These are phyloP conservation scores for Gastracanthus pulcherrimus DNA, from an alignment of 2,888 invertebrate genomes.

Conservation along the genomic window DNA sequence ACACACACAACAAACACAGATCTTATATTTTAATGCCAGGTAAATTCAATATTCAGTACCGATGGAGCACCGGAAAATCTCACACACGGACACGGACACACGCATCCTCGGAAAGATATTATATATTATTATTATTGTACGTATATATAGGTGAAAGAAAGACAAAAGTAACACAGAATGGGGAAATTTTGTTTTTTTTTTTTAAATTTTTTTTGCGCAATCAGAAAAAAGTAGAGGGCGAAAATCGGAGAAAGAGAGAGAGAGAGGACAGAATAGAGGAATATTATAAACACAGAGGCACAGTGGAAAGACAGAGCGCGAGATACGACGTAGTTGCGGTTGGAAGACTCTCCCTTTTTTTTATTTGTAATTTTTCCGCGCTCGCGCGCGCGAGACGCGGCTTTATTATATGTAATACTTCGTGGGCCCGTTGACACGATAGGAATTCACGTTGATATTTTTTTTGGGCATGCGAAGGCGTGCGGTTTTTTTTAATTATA, in stretches of 20 bases:
- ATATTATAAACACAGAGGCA: neutral
- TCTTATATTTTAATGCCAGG: neutral
- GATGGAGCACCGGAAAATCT: neutral
- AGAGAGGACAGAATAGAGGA: slow-evolving; percentile 9
- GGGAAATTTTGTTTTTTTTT: slow-evolving; percentile 30
- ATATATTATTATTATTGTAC: neutral
- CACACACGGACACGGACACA: slow-evolving; percentile 43
- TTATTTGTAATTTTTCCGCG: slow-evolving; percentile 49
- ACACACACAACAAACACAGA: slow-evolving; percentile 35
- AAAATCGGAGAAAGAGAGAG: neutral
- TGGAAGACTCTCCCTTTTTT: slow-evolving; percentile 52
- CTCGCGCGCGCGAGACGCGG: slow-evolving; percentile 51
- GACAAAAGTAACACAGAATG: neutral
- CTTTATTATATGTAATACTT: slow-evolving; percentile 51
- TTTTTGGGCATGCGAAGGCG: slow-evolving; percentile 64
- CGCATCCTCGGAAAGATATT: slow-evolving; percentile 69
- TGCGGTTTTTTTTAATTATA: slow-evolving; percentile 75
- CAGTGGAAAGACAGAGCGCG: slow-evolving; percentile 23
- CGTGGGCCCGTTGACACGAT: slow-evolving; percentile 67
- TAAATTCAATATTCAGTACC: neutral
- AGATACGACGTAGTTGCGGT: slow-evolving; percentile 35
- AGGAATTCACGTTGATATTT: slow-evolving; percentile 72
- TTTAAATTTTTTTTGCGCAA: slow-evolving; percentile 20
- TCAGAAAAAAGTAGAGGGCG: slow-evolving; percentile 17
- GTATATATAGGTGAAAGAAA: neutral